Evolutionary conservation across 2,797 vertebrate genomes (phyloP).

Genomic region (Pseudotriccus pelzelni): DNA sequence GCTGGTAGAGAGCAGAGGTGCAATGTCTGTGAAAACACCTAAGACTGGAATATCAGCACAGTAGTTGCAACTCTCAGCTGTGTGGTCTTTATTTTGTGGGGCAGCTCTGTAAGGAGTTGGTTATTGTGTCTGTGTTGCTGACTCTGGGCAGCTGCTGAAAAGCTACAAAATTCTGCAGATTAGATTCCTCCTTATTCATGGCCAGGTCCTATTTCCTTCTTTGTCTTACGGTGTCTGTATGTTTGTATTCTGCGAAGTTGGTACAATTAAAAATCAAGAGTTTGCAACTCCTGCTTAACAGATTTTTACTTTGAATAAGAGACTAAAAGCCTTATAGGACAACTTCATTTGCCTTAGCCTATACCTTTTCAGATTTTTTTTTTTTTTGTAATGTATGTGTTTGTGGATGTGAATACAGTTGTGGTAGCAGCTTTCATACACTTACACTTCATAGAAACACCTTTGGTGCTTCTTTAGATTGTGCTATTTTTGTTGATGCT

Average conservation of each 20-base stretch:
- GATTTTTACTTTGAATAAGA: not conserved
- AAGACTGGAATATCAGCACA: not conserved
- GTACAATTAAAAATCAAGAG: not conserved
- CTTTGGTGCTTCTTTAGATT: not conserved
- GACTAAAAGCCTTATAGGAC: not conserved
- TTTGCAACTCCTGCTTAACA: not conserved
- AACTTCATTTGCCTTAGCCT: not conserved
- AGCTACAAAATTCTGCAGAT: not conserved
- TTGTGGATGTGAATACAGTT: not conserved
- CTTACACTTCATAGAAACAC: not conserved
- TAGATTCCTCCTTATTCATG: not conserved
- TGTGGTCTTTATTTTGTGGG: not conserved
- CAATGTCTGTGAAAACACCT: fast-evolving
- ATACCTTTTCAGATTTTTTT: not conserved
- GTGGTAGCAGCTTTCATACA: not conserved
- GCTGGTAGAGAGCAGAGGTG: not conserved
- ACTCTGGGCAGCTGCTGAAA: not conserved
- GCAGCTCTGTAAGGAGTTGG: not conserved
- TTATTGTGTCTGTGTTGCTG: not conserved
- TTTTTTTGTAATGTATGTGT: not conserved
- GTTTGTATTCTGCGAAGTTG: not conserved
- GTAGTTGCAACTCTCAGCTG: not conserved
- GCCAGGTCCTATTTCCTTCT: not conserved
- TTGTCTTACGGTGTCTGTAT: not conserved
- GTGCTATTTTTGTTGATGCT: not conserved